A percentile compares a stretch with the other conserved stretches of the same genome.
Evolutionary conservation across 2,888 invertebrate species (phyloP).

Genomic region (Oeneis ivallda): DNA sequence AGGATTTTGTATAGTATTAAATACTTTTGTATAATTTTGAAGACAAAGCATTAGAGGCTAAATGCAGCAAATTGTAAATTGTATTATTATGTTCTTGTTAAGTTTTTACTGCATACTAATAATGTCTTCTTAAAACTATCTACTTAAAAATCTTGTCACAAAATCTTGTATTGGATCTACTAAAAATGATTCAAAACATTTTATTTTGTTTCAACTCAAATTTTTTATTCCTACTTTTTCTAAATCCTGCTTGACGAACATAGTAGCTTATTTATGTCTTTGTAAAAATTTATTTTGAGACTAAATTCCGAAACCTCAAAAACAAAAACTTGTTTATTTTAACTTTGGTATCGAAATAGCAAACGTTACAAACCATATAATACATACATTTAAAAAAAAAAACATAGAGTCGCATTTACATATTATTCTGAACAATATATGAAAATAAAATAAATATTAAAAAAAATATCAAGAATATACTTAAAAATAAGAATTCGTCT

Average conservation of each 20-base stretch:
- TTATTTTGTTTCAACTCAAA: no score
- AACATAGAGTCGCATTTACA: no score
- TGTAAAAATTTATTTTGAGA: no score
- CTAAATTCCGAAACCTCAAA: no score
- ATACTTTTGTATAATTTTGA: constrained; percentile 53
- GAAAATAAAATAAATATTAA: no score
- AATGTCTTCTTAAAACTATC: not conserved
- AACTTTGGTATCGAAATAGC: no score
- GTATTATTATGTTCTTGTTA: constrained; percentile 6
- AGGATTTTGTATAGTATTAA: constrained; percentile 55
- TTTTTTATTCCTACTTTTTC: not conserved
- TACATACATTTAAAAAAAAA: no score
- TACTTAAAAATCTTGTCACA: constrained; percentile 1
- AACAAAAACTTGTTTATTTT: no score
- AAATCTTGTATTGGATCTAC: not conserved
- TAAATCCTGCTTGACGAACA: not conserved
- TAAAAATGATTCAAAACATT: not conserved
- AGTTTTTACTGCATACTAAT: constrained; percentile 4
- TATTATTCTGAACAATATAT: no score
- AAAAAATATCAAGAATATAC: no score
- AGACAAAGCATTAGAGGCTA: constrained; percentile 78
- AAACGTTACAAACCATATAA: no score
- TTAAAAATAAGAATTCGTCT: no score
- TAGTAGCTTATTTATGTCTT: not conserved
- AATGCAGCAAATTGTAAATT: not conserved